Evolutionary conservation across 2,797 vertebrate genomes (phyloP), one percentile per base, ranked within the genome.

Genomic region (Heteromormyrus szaboi): DNA sequence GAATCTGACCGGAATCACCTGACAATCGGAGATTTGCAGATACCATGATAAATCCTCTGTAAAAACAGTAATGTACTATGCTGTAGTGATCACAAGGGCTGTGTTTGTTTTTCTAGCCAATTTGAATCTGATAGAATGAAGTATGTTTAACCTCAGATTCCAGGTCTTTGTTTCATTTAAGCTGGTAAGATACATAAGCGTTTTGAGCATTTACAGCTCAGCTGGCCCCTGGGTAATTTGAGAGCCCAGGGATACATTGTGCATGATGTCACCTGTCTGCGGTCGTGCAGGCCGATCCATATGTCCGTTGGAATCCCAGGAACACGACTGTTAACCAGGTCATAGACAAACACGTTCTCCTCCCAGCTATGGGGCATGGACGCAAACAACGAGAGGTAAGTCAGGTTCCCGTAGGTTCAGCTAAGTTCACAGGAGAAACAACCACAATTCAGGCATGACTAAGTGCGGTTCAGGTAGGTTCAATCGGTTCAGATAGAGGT

Each of bases 271-370:
- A 96, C 96, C 96, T 96, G 95, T 89, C 96, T 95, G 0, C 96
- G 93, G 90, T 97, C 96, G 0, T 96, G 96, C 89, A 97, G 96
- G 25, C 96, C 96, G 0, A 88, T 96, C 96, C 96, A 97, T 91
- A 96, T 94, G 92, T 97, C 95, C 0, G 95, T 96, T 11, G 96
- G 96, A 89, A 96, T 96, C 86, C 96, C 97, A 0, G 96, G 95
- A 25, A 97, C 95, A 0, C 96, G 96, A 91, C 95, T 97, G 93
- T 96, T 96, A 83, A 97, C 95, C 53, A 97, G 94, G 89, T 96
- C 96, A 0, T 96, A 96, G 37, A 96, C 95, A 1, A 97, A 97
- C 87, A 96, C 95, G 0, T 96, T 97, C 91, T 97, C 96, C 88
- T 97, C 95, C 96, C 96, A 97, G 94, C 96, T 97, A 92, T 7